Base-by-base conservation (phyloP, 2,888 invertebrate genomes). In the Catocala sponsa region DNA sequence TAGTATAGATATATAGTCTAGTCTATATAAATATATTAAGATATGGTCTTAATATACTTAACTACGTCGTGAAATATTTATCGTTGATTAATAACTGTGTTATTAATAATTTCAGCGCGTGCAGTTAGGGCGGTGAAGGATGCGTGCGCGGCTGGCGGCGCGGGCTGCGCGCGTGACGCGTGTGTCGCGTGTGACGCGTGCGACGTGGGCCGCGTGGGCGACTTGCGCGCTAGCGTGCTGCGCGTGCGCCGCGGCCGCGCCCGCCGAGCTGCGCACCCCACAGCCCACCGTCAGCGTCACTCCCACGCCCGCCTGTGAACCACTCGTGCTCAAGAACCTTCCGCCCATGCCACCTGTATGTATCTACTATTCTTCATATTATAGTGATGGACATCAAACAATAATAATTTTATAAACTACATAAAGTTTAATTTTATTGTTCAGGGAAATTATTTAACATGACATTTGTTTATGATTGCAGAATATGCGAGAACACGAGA, bases 401-500 rank as follows among this genome's bases (percentile, higher is more conserved):
- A 25, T 25, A 25, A 25, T 25, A 25, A 25, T 25, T 25, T 25
- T 25, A 25, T 25, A 25, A 25, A 4, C 1, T 25, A 25, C 25
- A 25, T 4, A 25, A 25, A 25, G 25, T 1, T n/a, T n/a, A n/a
- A n/a, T n/a, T n/a, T n/a, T n/a, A n/a, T 25, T 25, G 25, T 25
- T 25, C 25, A 1, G 4, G 2, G 2, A 25, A 25, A 25, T 2
- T 25, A 25, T 25, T 4, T 25, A 25, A 25, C 2, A 6, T 47
- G 6, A 47, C 1, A 48, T 25, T 48, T 25, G 11, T 4, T 25
- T 7, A 25, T 25, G 11, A 43, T 67, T 64, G 1, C 84, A 94
- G 94, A 92, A 94, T 62, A 83, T 87, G 11, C 87, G 90, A 5
- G 92, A 92, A 50, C 89, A 94, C 76, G 93, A 94, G 77, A 91